Percentiles rank a stretch among this genome's conserved stretches.
Evolutionary conservation across 2,888 invertebrate species (phyloP).

Genomic region (Brassicogethes aeneus): DNA sequence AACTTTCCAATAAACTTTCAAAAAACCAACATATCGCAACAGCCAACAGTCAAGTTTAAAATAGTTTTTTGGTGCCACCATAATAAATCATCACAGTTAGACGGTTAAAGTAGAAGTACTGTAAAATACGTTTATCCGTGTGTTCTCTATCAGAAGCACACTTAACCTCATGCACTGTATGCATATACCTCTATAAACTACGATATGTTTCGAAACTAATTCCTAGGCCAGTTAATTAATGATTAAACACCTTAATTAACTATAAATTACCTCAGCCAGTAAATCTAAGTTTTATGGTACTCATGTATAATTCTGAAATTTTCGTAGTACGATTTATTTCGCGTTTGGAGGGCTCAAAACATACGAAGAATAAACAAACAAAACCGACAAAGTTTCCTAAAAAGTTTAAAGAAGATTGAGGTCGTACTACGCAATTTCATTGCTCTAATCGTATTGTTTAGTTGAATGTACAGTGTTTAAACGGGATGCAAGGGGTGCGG

Average conservation of each 20-base stretch:
- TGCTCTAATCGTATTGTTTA: too few relatives aligned
- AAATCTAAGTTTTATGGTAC: constrained; percentile 13
- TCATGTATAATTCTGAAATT: background rate
- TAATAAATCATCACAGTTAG: constrained; percentile 39
- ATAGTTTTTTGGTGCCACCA: constrained; percentile 9
- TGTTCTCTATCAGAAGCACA: constrained; percentile 14
- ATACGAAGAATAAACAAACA: background rate
- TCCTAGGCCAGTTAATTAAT: constrained; percentile 36
- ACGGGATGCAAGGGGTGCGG: background rate
- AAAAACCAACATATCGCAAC: too few relatives aligned
- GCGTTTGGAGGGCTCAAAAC: constrained; percentile 21
- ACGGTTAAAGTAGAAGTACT: constrained; percentile 29
- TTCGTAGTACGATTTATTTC: constrained; percentile 15
- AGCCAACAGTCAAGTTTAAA: too few relatives aligned
- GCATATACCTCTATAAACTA: constrained; percentile 17
- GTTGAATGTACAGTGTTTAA: constrained; percentile 12
- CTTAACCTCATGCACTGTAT: constrained; percentile 9
- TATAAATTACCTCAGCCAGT: constrained; percentile 39
- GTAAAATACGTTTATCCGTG: constrained; percentile 17
- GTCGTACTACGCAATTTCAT: too few relatives aligned
- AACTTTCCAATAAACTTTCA: too few relatives aligned
- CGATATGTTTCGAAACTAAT: constrained; percentile 25
- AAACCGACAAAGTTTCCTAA: too few relatives aligned
- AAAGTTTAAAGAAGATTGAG: too few relatives aligned
- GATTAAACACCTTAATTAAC: constrained; percentile 28